Conservation (phyloP, 1,140 invertebrate species). For the Achroia grisella region DNA sequence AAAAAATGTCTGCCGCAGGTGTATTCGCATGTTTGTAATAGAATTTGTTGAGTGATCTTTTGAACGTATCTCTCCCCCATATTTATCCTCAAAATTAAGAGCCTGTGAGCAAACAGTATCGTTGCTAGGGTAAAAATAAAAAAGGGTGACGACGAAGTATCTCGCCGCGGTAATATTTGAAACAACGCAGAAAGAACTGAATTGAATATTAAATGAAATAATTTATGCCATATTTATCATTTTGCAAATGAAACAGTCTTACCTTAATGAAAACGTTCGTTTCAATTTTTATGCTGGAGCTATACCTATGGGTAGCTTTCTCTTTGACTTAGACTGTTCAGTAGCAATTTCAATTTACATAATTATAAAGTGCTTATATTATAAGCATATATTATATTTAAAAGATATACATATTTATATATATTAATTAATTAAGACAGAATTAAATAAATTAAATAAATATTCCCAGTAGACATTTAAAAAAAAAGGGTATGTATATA, state of each 20-base stretch:
- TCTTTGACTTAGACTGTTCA: conserved; percentile 8
- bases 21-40: conserved; percentile 35
- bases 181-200: conserved; percentile 60
- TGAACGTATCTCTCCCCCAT: conserved; percentile 58
- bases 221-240: conserved; percentile 74
- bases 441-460: too few species aligned
- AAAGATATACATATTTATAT: too few species aligned
- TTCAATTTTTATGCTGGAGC: conserved; percentile 25
- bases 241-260: conserved; percentile 68
- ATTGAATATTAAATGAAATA: conserved; percentile 74
- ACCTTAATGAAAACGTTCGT: conserved; percentile 68
- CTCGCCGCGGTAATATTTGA: conserved; percentile 53
- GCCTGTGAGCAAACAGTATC: conserved; percentile 63
- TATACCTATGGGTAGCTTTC: neutral
- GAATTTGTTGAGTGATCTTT: conserved; percentile 62
- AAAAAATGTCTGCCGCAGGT: conserved; percentile 23
- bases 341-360: neutral
- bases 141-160: conserved; percentile 64
- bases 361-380: too few species aligned
- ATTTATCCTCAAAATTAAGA: conserved; percentile 69
- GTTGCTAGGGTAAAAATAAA: conserved; percentile 53
- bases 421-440: too few species aligned
- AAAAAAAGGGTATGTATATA: too few species aligned
- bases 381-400: too few species aligned
- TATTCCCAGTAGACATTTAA: too few species aligned